Conservation (phyloP, 1,140 invertebrate species). For the Tribolium castaneum region DNA sequence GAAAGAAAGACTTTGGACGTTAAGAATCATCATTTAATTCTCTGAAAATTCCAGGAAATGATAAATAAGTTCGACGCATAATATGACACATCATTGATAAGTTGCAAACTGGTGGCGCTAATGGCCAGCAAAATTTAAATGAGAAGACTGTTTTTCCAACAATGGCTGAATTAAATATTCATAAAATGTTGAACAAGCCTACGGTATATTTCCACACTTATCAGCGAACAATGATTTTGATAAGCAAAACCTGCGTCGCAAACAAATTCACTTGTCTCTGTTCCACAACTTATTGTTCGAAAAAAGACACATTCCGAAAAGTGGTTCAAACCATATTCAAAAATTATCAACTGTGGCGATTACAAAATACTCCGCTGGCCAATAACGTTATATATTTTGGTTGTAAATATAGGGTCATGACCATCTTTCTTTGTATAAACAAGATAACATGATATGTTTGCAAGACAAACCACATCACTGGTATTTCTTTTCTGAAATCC, state of each 20-base stretch:
- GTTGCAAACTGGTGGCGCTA: no score
- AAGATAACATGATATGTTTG: not conserved
- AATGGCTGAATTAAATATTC: not conserved
- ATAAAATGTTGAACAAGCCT: not conserved
- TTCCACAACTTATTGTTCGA: not conserved
- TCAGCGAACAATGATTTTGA: not conserved
- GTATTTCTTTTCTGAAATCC: not conserved
- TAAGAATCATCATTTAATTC: constrained; percentile 13
- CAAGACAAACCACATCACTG: not conserved
- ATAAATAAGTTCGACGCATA: not conserved
- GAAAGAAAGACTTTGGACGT: constrained; percentile 4
- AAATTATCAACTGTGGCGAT: not conserved
- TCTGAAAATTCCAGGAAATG: constrained; percentile 10
- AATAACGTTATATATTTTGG: no score
- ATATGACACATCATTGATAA: not conserved
- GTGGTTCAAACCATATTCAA: no score
- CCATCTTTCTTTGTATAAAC: not conserved
- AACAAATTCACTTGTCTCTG: not conserved
- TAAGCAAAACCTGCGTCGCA: not conserved
- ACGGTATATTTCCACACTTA: not conserved
- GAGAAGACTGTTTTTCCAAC: not conserved
- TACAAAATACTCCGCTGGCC: not conserved
- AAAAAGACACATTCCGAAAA: not conserved
- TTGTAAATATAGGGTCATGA: not conserved
- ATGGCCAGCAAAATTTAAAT: not conserved